Evolutionary conservation across 2,888 invertebrate species (phyloP).

Genomic region (Thereva unica): DNA sequence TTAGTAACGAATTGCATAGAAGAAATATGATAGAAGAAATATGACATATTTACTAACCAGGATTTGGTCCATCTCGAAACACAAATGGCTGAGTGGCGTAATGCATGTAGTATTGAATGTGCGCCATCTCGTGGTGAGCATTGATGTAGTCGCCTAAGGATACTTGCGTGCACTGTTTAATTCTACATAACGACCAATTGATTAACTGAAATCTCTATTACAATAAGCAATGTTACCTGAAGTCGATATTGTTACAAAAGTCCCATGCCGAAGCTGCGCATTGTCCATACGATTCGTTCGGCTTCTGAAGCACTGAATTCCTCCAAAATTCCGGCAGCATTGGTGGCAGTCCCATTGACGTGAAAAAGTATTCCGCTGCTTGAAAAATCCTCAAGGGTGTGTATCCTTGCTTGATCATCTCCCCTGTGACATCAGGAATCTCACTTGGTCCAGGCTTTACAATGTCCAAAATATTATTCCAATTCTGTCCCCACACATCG

Average conservation of each 20-base stretch:
- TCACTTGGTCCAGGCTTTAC: constrained; percentile 74
- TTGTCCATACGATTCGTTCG: constrained; percentile 68
- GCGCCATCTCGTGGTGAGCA: constrained; percentile 83
- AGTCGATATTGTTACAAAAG: constrained; percentile 81
- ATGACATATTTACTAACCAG: constrained; percentile 62
- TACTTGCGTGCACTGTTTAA: constrained; percentile 81
- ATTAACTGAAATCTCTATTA: constrained; percentile 13
- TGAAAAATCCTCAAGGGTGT: constrained; percentile 79
- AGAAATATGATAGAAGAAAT: background rate
- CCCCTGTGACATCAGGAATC: constrained; percentile 74
- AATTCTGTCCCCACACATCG: constrained; percentile 84
- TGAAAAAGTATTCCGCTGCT: constrained; percentile 81
- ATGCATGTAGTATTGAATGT: constrained; percentile 79
- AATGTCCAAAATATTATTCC: constrained; percentile 74
- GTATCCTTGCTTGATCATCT: constrained; percentile 75
- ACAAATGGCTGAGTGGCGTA: constrained; percentile 75
- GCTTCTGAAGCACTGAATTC: constrained; percentile 76
- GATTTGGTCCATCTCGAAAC: constrained; percentile 81
- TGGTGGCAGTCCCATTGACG: constrained; percentile 76
- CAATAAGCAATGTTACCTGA: constrained; percentile 63
- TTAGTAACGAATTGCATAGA: background rate
- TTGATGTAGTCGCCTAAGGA: constrained; percentile 77
- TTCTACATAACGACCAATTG: constrained; percentile 58
- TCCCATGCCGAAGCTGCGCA: constrained; percentile 85
- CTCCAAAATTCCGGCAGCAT: constrained; percentile 86